Percentiles rank a stretch among this genome's conserved stretches.
Conservation (phyloP, 2,797 vertebrate genomes). For the Poeciliopsis infans region DNA sequence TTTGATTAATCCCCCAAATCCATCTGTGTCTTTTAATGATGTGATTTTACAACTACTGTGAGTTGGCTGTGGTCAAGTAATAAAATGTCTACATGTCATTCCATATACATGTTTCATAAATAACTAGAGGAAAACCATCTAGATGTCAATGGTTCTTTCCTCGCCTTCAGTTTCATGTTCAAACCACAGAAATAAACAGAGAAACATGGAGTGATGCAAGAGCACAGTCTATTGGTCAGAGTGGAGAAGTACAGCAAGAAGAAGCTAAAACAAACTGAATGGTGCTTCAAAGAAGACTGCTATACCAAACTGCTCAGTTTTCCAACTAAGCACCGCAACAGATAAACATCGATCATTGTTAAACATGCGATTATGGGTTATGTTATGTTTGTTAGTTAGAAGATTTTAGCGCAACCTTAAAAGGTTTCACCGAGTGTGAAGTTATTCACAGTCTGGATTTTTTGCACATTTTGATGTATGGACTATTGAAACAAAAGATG, state of each 20-base stretch:
- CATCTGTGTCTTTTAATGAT: slow-evolving; percentile 11
- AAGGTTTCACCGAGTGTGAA: background rate
- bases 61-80: slow-evolving; percentile 12
- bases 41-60: background rate
- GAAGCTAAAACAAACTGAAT: background rate
- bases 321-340: background rate
- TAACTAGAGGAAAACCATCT: slow-evolving; percentile 5
- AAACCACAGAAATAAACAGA: slow-evolving; percentile 37
- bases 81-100: slow-evolving; percentile 23
- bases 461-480: background rate
- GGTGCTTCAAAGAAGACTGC: background rate
- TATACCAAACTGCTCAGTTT: background rate
- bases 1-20: slow-evolving; percentile 39
- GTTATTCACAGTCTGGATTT: background rate
- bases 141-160: slow-evolving; percentile 41
- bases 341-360: background rate
- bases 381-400: background rate
- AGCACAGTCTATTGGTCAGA: slow-evolving; percentile 68
- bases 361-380: background rate
- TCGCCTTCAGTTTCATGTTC: slow-evolving; percentile 17
- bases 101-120: slow-evolving; percentile 15
- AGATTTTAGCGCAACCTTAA: background rate
- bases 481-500: background rate
- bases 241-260: slow-evolving; percentile 41
- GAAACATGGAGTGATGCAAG: slow-evolving; percentile 23